Evolutionary conservation across 2,113 vertebrate species (phyloP).

Genomic region (Neotoma lepida): DNA sequence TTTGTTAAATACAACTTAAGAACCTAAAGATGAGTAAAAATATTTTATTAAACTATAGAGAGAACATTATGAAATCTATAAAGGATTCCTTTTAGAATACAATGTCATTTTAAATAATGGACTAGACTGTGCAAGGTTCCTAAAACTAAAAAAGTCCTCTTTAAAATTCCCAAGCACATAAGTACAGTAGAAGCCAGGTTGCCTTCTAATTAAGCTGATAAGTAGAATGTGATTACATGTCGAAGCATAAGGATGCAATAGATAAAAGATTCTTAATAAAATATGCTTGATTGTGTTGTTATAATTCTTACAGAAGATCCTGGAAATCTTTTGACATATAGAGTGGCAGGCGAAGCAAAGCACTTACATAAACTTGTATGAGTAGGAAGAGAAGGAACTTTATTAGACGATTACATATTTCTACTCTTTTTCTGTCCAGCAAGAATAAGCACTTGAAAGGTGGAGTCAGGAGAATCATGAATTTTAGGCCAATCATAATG

Average conservation of each 20-base stretch:
- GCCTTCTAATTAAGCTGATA: neutral
- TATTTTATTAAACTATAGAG: neutral
- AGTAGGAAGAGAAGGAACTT: neutral
- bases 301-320: neutral
- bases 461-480: neutral
- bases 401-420: neutral
- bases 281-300: neutral
- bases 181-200: neutral
- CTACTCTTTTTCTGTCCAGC: neutral
- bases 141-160: neutral
- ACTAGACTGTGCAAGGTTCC: fast-evolving
- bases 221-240: neutral
- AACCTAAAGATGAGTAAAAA: neutral
- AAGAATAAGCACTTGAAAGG: neutral
- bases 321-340: neutral
- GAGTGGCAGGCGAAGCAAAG: neutral
- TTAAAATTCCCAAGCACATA: neutral
- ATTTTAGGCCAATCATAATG: neutral
- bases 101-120: neutral
- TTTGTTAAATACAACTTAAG: neutral
- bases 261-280: neutral
- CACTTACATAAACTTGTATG: neutral
- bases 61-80: neutral
- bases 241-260: neutral
- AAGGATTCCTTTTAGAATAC: neutral